Evolutionary conservation across 2,888 invertebrate species (phyloP).

Genomic region (Drosophila parthenogenetica): DNA sequence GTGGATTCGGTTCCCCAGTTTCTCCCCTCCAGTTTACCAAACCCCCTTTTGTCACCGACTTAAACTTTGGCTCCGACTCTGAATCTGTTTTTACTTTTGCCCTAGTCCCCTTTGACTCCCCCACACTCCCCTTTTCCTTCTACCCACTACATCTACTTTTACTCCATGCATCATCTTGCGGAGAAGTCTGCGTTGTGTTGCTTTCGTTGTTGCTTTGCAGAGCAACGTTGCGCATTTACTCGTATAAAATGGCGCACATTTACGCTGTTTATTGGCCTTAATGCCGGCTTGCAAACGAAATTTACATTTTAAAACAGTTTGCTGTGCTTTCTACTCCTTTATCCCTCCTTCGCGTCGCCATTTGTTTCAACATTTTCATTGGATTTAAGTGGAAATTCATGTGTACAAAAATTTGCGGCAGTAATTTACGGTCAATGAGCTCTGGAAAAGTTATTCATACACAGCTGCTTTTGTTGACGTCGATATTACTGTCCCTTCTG

Average conservation of each 20-base stretch:
- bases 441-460: conserved; percentile 60
- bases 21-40: background rate
- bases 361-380: conserved; percentile 79
- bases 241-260: conserved; percentile 76
- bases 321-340: conserved; percentile 57
- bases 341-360: conserved; percentile 42
- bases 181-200: conserved; percentile 25
- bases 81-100: conserved; percentile 8
- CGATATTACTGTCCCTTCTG: conserved; percentile 13
- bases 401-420: conserved; percentile 77
- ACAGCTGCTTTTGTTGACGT: conserved; percentile 42
- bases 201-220: conserved; percentile 40
- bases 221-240: conserved; percentile 57
- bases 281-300: conserved; percentile 76
- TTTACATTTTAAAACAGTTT: conserved; percentile 81
- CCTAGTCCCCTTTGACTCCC: conserved; percentile 10
- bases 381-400: conserved; percentile 80
- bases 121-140: background rate
- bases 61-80: background rate
- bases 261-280: conserved; percentile 80
- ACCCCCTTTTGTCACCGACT: background rate
- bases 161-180: conserved; percentile 58
- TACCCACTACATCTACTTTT: conserved; percentile 6
- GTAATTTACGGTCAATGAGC: conserved; percentile 75
- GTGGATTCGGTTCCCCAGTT: conserved; percentile 23